Evolutionary conservation across 2,113 vertebrate genomes (phyloP).

Genomic region (Glareola pratincola): DNA sequence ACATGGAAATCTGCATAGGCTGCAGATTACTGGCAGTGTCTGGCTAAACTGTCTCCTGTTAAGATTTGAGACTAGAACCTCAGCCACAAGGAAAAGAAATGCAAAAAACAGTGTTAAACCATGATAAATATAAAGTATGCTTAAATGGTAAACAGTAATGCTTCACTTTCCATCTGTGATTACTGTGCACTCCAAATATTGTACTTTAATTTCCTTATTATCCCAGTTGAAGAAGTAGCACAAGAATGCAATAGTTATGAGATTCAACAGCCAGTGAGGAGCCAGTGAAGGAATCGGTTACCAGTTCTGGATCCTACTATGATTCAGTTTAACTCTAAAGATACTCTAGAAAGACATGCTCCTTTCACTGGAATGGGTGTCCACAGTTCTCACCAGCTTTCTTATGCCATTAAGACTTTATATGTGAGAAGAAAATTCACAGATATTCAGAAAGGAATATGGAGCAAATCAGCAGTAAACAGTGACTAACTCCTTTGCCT

Average conservation of each 20-base stretch:
- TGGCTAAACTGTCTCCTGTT: not conserved
- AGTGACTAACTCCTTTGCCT: not conserved
- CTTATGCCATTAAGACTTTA: not conserved
- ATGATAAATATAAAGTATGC: not conserved
- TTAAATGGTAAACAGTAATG: not conserved
- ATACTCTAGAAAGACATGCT: not conserved
- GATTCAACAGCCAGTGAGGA: not conserved
- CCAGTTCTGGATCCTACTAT: not conserved
- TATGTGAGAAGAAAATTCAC: not conserved
- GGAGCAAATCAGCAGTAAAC: not conserved
- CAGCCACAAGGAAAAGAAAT: not conserved
- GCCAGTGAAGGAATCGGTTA: not conserved
- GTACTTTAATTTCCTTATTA: not conserved
- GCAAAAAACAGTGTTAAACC: not conserved
- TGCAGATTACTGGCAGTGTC: not conserved
- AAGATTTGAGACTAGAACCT: not conserved
- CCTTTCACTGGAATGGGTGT: not conserved
- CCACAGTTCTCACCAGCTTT: not conserved
- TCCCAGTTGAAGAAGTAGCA: not conserved
- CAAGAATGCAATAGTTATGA: not conserved
- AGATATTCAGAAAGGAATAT: not conserved
- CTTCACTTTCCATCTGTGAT: not conserved
- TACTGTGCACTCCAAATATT: not conserved
- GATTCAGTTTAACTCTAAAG: not conserved
- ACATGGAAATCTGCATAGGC: not conserved